Conservation (phyloP, 2,113 vertebrate genomes). For the Rhizomys pruinosus region DNA sequence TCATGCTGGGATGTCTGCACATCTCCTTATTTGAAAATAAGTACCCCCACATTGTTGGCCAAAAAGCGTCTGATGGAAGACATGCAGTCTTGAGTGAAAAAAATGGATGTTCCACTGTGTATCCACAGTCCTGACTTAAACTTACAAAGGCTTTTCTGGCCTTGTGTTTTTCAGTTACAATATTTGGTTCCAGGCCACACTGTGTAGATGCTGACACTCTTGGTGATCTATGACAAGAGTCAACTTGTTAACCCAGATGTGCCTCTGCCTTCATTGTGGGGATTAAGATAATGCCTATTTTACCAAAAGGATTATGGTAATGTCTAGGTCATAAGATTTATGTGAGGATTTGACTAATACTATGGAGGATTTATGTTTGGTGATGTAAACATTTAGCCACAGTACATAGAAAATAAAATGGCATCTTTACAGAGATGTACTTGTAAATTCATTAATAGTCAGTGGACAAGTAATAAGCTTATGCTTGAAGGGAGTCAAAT, state of each 20-base stretch:
- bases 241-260: not conserved
- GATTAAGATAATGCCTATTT: not conserved
- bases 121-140: not conserved
- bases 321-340: not conserved
- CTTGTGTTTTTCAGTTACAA: not conserved
- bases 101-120: not conserved
- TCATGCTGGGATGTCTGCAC: not conserved
- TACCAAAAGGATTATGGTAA: not conserved
- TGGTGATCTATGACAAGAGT: not conserved
- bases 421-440: not conserved
- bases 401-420: not conserved
- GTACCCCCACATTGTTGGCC: not conserved
- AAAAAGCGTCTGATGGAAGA: not conserved
- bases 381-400: not conserved
- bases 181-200: too few relatives aligned
- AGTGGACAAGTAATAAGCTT: not conserved
- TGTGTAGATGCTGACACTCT: not conserved
- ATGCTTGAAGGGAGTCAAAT: slow-evolving; percentile 6
- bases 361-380: slow-evolving; percentile 19
- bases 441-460: not conserved
- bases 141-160: not conserved
- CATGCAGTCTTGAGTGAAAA: not conserved
- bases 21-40: not conserved
- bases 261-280: not conserved
- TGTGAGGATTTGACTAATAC: not conserved